Evolutionary conservation across 2,888 invertebrate species (phyloP), one percentile per base, ranked within the genome.

Genomic region (Neoascia interrupta): DNA sequence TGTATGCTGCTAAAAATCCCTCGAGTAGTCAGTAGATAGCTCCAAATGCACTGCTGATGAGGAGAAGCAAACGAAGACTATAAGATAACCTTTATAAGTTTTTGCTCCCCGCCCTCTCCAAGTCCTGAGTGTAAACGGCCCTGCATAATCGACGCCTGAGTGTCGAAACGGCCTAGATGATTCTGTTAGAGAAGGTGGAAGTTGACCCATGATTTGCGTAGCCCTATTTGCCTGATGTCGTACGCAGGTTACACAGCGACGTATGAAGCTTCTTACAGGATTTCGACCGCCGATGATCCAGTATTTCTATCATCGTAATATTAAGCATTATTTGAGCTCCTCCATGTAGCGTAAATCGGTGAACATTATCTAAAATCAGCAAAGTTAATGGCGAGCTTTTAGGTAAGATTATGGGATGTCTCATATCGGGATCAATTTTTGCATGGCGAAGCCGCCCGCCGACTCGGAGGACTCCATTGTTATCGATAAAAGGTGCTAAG

Each of bases 1-100:
- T 56, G 26, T 16, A 47, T 1, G 60, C 61, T 0, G 83, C 83
- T 3, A 84, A 8, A 43, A 85, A 85, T 1, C 81, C 81, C 5
- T 83, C 75, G 81, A 61, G 16, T 76, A 28, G 60, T 81, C 79
- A 3, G 56, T 41, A 1, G 64, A 66, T 11, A 51, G n/a, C 19
- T 63, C 63, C n/a, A 64, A 18, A 5, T 51, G 47, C 16, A 61
- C 49, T 8, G 43, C 58, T 11, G 79, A 79, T 16, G 75, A 58
- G 0, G 81, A 39, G 43, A 81, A 81, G n/a, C 60, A 60, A 8
- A 47, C 26, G n/a, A 47, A 60, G 23, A 60, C 31, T 6, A 60
- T 18, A 15, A 45, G 15, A 45, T 41, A 47, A 1, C 4, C 45
- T 19, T 36, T 60, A 18, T 60, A 60, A 3, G 4, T 23, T 16